Percentiles rank a stretch among this genome's conserved stretches.
Conservation (phyloP, 2,888 invertebrate species). For the Chymomyza procnemis region DNA sequence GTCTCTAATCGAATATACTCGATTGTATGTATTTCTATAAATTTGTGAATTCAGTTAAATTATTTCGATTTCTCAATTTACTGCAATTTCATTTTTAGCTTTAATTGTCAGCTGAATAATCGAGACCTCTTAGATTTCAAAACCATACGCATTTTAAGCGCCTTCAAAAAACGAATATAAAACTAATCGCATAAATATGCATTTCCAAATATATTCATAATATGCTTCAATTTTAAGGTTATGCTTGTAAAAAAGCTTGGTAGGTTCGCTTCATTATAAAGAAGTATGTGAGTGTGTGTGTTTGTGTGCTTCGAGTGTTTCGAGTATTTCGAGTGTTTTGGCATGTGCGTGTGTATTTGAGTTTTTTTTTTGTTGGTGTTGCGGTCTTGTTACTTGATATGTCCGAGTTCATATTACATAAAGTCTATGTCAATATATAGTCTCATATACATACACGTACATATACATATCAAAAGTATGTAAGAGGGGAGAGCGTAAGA, state of each 20-base stretch:
- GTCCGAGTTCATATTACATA: conserved; percentile 66
- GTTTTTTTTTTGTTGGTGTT: conserved; percentile 21
- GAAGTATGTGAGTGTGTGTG: conserved; percentile 26
- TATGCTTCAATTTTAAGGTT: not conserved
- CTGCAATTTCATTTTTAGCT: too few relatives aligned
- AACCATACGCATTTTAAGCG: not conserved
- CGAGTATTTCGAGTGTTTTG: not conserved
- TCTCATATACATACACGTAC: conserved; percentile 60
- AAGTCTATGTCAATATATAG: conserved; percentile 60
- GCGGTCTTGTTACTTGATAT: conserved; percentile 67
- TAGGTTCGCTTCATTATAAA: conserved; percentile 67
- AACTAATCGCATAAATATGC: not conserved
- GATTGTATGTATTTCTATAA: too few relatives aligned
- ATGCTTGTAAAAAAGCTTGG: conserved; percentile 64
- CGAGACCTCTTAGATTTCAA: not conserved
- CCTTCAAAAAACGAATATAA: too few relatives aligned
- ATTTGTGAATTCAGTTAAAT: too few relatives aligned
- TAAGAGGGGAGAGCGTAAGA: conserved; percentile 1
- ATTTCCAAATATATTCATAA: not conserved
- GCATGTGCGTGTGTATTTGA: not conserved
- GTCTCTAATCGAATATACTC: too few relatives aligned
- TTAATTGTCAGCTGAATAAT: too few relatives aligned
- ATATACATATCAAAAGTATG: conserved; percentile 63
- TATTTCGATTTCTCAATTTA: too few relatives aligned
- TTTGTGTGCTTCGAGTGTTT: conserved; percentile 13